A percentile compares a stretch with the other conserved stretches of the same genome.
phyloP scores from a whole-genome alignment of 2,888 invertebrate genomes.

The Drosophila pseudotakahashii region DNA sequence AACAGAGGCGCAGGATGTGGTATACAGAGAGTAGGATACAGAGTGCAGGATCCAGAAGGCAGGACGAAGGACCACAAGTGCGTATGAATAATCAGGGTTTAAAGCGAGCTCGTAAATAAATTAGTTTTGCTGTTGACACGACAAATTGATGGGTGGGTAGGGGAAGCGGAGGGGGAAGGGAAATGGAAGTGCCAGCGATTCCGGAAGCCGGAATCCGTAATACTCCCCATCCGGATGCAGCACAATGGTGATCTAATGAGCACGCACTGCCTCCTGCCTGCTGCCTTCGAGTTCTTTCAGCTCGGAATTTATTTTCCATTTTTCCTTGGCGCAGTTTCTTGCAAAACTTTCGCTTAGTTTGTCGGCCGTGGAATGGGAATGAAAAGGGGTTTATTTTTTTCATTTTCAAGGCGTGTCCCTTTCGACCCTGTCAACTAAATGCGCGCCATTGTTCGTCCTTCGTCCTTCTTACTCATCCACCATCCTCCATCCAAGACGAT shows the following conservation, averaged over 20 bases:
- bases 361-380: neutral
- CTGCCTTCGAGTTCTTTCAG: constrained; percentile 9
- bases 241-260: constrained; percentile 66
- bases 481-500: constrained; percentile 26
- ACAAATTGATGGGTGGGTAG: constrained; percentile 35
- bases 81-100: constrained; percentile 67
- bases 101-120: constrained; percentile 66
- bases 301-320: constrained; percentile 23
- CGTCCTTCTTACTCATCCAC: too few relatives aligned
- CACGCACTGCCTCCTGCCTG: constrained; percentile 28
- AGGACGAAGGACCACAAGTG: constrained; percentile 21
- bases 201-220: constrained; percentile 34
- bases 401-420: constrained; percentile 7
- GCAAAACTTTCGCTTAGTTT: constrained; percentile 43
- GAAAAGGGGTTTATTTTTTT: neutral
- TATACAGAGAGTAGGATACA: constrained; percentile 1
- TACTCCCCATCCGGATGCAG: constrained; percentile 19
- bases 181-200: constrained; percentile 26
- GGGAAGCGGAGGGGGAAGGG: neutral
- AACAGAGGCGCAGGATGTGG: constrained; percentile 36
- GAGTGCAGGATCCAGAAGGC: constrained; percentile 2
- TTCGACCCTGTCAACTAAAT: constrained; percentile 37
- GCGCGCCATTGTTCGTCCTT: constrained; percentile 30
- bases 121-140: constrained; percentile 69
- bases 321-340: constrained; percentile 22